A percentile compares a stretch with the other conserved stretches of the same genome.
phyloP scores from a whole-genome alignment of 1,140 invertebrate species.

The Formica selysi region DNA sequence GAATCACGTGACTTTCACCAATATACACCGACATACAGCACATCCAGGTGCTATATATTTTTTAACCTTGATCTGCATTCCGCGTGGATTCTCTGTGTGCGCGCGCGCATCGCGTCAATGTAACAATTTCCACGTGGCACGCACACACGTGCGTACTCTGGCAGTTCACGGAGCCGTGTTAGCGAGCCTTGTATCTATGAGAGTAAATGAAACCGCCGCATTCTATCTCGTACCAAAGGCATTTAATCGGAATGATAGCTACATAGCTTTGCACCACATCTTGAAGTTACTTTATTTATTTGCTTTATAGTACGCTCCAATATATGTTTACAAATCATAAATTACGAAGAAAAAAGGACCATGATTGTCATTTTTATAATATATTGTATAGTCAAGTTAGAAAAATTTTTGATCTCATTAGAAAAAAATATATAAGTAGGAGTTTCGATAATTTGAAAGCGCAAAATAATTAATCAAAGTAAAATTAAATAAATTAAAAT shows the following conservation, averaged over 20 bases:
- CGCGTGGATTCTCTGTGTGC: background rate
- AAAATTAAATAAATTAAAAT: background rate
- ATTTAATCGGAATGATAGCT: slow-evolving; percentile 25
- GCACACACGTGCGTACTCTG: background rate
- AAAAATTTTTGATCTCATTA: background rate
- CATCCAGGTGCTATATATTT: background rate
- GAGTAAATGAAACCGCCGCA: slow-evolving; percentile 26
- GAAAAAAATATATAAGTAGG: background rate
- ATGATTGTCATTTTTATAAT: background rate
- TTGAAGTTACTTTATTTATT: slow-evolving; percentile 2
- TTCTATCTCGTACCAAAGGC: background rate
- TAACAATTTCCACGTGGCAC: slow-evolving; percentile 28
- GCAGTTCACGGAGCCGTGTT: slow-evolving; percentile 9
- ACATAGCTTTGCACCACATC: background rate
- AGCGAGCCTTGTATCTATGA: background rate
- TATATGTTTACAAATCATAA: background rate
- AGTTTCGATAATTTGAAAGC: background rate
- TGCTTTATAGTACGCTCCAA: background rate
- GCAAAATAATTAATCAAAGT: slow-evolving; percentile 14
- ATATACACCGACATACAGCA: background rate
- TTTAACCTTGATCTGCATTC: slow-evolving; percentile 46
- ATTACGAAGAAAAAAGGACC: background rate
- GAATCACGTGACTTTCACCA: background rate
- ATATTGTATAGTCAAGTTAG: background rate
- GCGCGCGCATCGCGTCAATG: background rate